A percentile compares a stretch with the other conserved stretches of the same genome.
phyloP scores from a whole-genome alignment of 2,797 vertebrate species.

The Mionectes olivaceus region DNA sequence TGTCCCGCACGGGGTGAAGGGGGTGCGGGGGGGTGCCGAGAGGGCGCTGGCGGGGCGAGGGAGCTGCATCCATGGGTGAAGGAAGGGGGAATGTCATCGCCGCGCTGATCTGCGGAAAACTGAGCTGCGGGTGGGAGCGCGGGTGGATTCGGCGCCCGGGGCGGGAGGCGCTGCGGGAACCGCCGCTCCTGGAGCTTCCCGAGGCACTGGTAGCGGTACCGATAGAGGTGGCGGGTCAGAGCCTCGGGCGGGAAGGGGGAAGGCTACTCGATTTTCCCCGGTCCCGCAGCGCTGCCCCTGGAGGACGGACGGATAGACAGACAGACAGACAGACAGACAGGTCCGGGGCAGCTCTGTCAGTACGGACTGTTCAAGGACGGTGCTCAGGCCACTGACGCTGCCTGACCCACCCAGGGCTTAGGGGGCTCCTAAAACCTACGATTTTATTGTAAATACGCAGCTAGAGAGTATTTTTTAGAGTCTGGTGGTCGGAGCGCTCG shows the following conservation, averaged over 20 bases:
- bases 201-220: neutral
- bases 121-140: neutral
- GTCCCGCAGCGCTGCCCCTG: neutral
- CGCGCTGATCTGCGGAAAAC: neutral
- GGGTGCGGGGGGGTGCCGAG: neutral
- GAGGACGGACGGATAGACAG: neutral
- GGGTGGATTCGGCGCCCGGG: neutral
- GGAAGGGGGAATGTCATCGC: too few relatives aligned
- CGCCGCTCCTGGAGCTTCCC: neutral
- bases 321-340: neutral
- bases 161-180: neutral
- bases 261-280: accelerated
- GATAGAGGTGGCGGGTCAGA: too few relatives aligned
- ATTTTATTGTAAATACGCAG: neutral
- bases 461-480: neutral
- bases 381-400: too few relatives aligned
- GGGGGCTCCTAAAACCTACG: neutral
- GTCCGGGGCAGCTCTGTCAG: neutral
- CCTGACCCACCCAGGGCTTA: neutral
- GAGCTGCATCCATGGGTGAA: neutral
- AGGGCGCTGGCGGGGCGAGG: neutral
- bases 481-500: neutral
- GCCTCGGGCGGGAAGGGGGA: neutral
- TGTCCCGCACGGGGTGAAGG: neutral
- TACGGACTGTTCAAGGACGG: neutral